phyloP scores from a whole-genome alignment of 2,797 vertebrate genomes.

The Chromobotia macracanthus region DNA sequence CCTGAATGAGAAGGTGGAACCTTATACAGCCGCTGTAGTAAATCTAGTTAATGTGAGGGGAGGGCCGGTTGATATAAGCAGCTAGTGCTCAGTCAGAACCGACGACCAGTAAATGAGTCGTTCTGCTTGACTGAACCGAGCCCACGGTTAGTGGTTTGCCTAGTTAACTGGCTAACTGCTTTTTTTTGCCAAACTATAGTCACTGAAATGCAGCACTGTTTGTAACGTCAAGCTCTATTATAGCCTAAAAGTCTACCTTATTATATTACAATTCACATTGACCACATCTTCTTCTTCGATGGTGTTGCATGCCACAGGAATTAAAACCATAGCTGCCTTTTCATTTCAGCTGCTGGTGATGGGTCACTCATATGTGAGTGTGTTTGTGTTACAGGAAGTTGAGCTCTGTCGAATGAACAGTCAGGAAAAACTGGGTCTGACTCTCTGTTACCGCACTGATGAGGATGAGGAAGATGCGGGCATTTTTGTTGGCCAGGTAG shows the following conservation, averaged over 20 bases:
- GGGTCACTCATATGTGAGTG: background rate
- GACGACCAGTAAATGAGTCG: constrained; percentile 65
- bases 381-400: constrained; percentile 82
- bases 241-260: constrained; percentile 6
- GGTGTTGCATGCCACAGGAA: no score
- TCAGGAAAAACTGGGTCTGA: constrained; percentile 93
- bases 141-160: constrained; percentile 71
- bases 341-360: no score
- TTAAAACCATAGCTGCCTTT: no score
- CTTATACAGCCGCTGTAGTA: background rate
- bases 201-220: constrained; percentile 34
- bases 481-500: constrained; percentile 94
- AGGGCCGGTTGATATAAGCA: constrained; percentile 24
- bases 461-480: constrained; percentile 88
- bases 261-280: constrained; percentile 39
- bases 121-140: constrained; percentile 72
- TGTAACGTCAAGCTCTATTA: background rate
- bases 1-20: background rate
- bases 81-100: constrained; percentile 32
- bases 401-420: constrained; percentile 87
- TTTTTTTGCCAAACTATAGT: constrained; percentile 45
- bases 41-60: constrained; percentile 30
- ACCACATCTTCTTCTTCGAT: constrained; percentile 35
- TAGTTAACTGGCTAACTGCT: constrained; percentile 67
- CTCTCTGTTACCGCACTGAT: constrained; percentile 93